Evolutionary conservation across 2,888 invertebrate species (phyloP), one percentile per base, ranked within the genome.

Genomic region (Ophioninae sp.): DNA sequence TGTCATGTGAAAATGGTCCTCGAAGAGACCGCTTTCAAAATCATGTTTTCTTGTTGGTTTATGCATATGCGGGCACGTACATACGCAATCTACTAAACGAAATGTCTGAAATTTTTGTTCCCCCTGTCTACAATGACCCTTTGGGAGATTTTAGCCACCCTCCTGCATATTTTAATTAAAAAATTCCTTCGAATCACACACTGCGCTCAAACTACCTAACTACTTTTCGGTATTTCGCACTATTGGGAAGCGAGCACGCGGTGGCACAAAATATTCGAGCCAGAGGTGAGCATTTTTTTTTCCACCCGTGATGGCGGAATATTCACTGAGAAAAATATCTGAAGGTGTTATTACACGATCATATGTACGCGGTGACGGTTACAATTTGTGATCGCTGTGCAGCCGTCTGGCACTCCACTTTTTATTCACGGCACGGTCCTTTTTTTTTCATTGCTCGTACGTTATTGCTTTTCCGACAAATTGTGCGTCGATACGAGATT

Each of bases 51-150:
- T 30, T 30, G 30, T 30, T 2, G 3, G 30, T 30, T 30, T 41
- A 13, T 10, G 17, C 3, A 51, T 10, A 51, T 7, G 10, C 44
- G 10, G 2, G 13, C 10, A 44, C 51, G 6, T 10, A 51, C 17
- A 51, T 13, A 10, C 6, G 39, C 44, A 71, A 79, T 51, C 22
- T 72, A 3, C 71, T 65, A 13, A 44, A 10, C 51, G 23, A 73
- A 56, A 77, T 23, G 65, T 23, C 65, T 67, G 39, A 81, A 81
- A 73, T 71, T 71, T 65, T 20, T n/a, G 10, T 13, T 3, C 7
- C 39, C 8, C 63, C 63, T n/a, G 2, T 3, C 23, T 23, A 9
- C 65, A 6, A 13, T 22, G 10, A 2, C 13, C 20, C 51, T 65
- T 23, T 56, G n/a, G 9, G 22, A 37, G 22, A 59, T 30, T 67